Base-by-base conservation (phyloP, 1,140 invertebrate species). In the Drosophila biarmipes region DNA sequence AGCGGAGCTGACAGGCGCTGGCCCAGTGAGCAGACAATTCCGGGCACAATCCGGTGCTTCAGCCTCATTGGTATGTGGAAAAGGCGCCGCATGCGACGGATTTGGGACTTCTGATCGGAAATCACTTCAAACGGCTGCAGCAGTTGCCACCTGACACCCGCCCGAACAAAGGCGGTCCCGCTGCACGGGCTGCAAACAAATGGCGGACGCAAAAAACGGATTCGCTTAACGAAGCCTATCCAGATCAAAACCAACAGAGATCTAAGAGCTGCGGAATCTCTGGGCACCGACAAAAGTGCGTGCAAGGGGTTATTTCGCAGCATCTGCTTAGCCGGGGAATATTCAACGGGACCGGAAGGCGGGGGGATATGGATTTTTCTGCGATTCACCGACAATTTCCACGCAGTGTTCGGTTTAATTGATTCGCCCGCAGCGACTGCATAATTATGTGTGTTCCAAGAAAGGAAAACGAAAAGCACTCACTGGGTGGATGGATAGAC, bases 11-110 rank as follows among this genome's bases (percentile, higher is more conserved):
- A 48, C 53, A 46, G 46, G 55, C 53, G 51, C 45, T 61, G 54
- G 54, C 42, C 58, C 56, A 73, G 51, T 53, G 58, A 56, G 34
- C 15, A 42, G 63, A 40, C 38, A 35, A 40, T 48, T 35, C 31
- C 19, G 45, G 12, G 15, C 64, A 37, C 63, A 61, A 61, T 61
- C 35, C 58, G 21, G 21, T 62, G 46, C 61, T 48, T 21, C 48
- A 34, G 46, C 42, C 55, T 77, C 72, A 80, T 84, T 86, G 78
- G 63, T 80, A 85, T 86, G 80, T 86, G 67, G 15, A 42, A 58
- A 55, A 58, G 56, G 55, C 40, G 43, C 29, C 62, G 62, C 35
- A 35, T 54, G 74, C 55, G 10, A 59, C 42, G 63, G 74, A 72
- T 64, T 78, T 77, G 45, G 29, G n/a, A 40, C 40, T 54, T 58